Base-by-base conservation (phyloP, 2,888 invertebrate species). In the Leptogaster cylindrica region DNA sequence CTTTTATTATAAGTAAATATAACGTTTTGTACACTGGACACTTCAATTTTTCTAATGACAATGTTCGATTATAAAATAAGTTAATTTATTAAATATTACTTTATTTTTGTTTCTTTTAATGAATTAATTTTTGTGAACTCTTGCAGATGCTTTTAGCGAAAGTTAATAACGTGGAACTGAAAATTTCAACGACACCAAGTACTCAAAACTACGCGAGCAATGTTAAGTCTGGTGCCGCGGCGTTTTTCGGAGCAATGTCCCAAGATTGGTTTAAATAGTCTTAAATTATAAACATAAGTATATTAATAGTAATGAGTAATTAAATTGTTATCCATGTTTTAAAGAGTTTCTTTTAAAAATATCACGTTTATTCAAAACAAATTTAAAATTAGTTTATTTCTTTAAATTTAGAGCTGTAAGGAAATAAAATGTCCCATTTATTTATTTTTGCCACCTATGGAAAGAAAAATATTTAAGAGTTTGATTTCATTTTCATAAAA, bases 231-330 rank as follows among this genome's bases (percentile, higher is more conserved):
- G 88, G 91, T 10, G 91, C 91, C 0, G 89, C 90, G 0, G 89
- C 92, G 0, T 88, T 92, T 80, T 92, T 92, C 78, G 91, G 89
- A 64, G 89, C 89, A 2, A 89, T 92, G 87, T 89, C 91, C 5
- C 88, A 89, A 7, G 92, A 92, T 78, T 92, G 92, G 92, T 92
- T 92, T 76, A 85, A 89, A 70, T 81, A 67, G 41, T 23, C 44
- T 27, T 41, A 7, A 41, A 4, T 16, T 18, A 12, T n/a, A n/a
- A n/a, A n/a, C n/a, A n/a, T n/a, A n/a, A n/a, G n/a, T n/a, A n/a
- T n/a, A n/a, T n/a, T n/a, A n/a, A n/a, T n/a, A n/a, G n/a, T n/a
- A n/a, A n/a, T n/a, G n/a, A n/a, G n/a, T n/a, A n/a, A n/a, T n/a
- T n/a, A n/a, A n/a, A n/a, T n/a, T n/a, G n/a, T n/a, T n/a, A n/a